Evolutionary conservation across 2,888 invertebrate genomes (phyloP).

Genomic region (Tiphia femorata): DNA sequence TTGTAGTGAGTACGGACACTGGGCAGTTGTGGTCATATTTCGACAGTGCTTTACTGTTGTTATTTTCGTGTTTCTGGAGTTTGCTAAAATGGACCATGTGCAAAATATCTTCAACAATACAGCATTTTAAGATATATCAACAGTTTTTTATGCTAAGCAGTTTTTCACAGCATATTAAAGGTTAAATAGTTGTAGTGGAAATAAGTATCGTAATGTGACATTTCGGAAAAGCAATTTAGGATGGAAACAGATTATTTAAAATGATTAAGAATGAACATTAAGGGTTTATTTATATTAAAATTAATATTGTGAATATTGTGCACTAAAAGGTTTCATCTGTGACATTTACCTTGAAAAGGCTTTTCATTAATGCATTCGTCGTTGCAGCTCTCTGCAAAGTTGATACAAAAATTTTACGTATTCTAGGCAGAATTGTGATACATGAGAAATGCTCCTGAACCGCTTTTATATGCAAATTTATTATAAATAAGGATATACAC

Average conservation of each 20-base stretch:
- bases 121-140: conserved; percentile 39
- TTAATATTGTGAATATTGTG: too few relatives aligned
- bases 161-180: conserved; percentile 47
- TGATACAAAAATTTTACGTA: too few relatives aligned
- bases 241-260: conserved; percentile 21
- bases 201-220: conserved; percentile 9
- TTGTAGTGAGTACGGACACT: conserved; percentile 40
- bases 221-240: conserved; percentile 20
- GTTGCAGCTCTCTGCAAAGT: too few relatives aligned
- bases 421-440: too few relatives aligned
- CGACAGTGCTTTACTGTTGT: conserved; percentile 39
- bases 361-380: too few relatives aligned
- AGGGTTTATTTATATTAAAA: conserved; percentile 30
- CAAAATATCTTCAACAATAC: conserved; percentile 33
- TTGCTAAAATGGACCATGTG: conserved; percentile 33
- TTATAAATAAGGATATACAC: too few relatives aligned
- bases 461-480: too few relatives aligned
- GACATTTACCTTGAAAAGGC: too few relatives aligned
- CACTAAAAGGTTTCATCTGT: too few relatives aligned
- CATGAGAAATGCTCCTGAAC: too few relatives aligned
- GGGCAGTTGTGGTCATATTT: conserved; percentile 33
- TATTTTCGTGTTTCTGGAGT: conserved; percentile 42
- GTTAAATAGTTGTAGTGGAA: conserved; percentile 26
- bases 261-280: not conserved
- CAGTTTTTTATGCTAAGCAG: conserved; percentile 47